Percentiles rank a stretch among this genome's conserved stretches.
phyloP scores from a whole-genome alignment of 2,888 invertebrate species.

The Acleris sparsana region DNA sequence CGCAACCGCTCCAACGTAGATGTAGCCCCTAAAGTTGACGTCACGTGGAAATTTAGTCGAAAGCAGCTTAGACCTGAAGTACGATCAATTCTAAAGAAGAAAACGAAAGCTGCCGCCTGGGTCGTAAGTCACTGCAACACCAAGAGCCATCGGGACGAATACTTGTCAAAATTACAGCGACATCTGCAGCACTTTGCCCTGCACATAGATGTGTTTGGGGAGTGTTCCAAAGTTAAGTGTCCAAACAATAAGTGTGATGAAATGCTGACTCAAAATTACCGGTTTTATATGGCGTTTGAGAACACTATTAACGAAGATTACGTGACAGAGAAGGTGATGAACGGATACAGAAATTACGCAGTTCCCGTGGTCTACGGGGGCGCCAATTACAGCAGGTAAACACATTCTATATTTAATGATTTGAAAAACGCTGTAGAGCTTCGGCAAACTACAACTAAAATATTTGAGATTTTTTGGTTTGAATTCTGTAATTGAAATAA shows the following conservation, averaged over 20 bases:
- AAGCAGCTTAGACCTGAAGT: conserved; percentile 42
- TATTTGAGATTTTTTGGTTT: too few species aligned
- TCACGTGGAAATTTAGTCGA: conserved; percentile 46
- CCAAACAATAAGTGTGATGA: conserved; percentile 45
- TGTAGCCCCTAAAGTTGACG: conserved; percentile 53
- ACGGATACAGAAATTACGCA: conserved; percentile 81
- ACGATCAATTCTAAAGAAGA: conserved; percentile 48
- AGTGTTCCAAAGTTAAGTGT: conserved; percentile 51
- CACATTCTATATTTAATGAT: neutral
- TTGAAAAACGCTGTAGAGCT: too few species aligned
- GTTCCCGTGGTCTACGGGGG: conserved; percentile 88
- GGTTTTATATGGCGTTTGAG: conserved; percentile 67
- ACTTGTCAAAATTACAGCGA: conserved; percentile 55
- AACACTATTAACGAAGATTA: conserved; percentile 62
- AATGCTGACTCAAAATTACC: conserved; percentile 56
- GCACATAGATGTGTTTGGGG: conserved; percentile 57
- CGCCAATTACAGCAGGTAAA: conserved; percentile 82
- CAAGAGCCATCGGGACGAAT: conserved; percentile 51
- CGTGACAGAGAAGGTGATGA: conserved; percentile 64
- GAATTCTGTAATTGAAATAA: too few species aligned
- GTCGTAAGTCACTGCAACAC: conserved; percentile 54
- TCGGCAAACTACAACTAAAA: too few species aligned
- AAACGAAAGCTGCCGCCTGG: conserved; percentile 61
- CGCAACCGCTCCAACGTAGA: conserved; percentile 47
- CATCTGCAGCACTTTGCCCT: conserved; percentile 56